Percentiles rank a stretch among this genome's conserved stretches.
Evolutionary conservation across 1,140 invertebrate species (phyloP).

Genomic region (Tyrophagus putrescentiae): DNA sequence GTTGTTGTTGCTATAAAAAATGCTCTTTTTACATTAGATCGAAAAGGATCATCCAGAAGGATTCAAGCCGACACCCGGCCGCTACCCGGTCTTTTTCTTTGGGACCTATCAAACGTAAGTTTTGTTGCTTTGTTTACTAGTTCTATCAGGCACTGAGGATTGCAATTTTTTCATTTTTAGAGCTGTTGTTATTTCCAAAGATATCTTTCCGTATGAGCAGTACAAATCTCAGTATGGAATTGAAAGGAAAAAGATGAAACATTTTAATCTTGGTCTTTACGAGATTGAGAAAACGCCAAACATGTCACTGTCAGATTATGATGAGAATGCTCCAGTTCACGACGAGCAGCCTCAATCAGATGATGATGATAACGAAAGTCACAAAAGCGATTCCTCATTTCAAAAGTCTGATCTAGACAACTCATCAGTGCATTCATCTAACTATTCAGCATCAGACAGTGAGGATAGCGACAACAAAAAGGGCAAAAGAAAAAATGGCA

Average conservation of each 20-base stretch:
- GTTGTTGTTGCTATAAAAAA: background rate
- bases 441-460: background rate
- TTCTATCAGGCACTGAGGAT: background rate
- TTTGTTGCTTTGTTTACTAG: background rate
- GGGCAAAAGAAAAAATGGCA: too few relatives aligned
- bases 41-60: constrained; percentile 1
- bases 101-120: constrained; percentile 16
- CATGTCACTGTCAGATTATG: background rate
- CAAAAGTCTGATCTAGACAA: constrained; percentile 2
- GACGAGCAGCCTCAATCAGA: background rate
- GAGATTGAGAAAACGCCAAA: constrained; percentile 20
- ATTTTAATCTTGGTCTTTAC: constrained; percentile 19
- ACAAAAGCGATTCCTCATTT: background rate
- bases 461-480: background rate
- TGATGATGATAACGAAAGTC: background rate
- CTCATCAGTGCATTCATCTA: background rate
- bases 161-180: constrained; percentile 3
- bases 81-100: constrained; percentile 17
- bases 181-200: constrained; percentile 11
- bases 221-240: constrained; percentile 16
- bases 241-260: constrained; percentile 16
- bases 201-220: constrained; percentile 17
- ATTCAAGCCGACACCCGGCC: constrained; percentile 1
- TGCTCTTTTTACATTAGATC: constrained; percentile 1
- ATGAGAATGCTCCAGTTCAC: background rate